These are phyloP conservation scores for Dynastes hyllus DNA, from an alignment of 2,888 invertebrate genomes.

Conservation along the genomic window DNA sequence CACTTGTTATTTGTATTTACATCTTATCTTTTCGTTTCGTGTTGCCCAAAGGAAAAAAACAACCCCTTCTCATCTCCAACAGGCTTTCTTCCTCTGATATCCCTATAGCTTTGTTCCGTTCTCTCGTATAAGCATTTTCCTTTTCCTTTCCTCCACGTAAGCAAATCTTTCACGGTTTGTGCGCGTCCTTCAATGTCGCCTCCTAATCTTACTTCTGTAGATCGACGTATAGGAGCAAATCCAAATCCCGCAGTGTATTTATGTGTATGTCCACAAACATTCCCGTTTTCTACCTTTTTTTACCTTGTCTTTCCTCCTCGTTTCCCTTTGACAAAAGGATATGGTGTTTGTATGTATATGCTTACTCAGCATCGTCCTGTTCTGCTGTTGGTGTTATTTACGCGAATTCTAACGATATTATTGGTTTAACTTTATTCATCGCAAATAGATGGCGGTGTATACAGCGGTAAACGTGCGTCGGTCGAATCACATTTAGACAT, in stretches of 20 bases:
- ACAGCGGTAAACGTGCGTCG: neutral
- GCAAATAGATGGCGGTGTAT: slow-evolving; percentile 1
- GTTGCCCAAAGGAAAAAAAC: too few relatives aligned
- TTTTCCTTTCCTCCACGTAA: neutral
- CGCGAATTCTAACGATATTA: slow-evolving; percentile 36
- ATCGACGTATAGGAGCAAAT: slow-evolving; percentile 26
- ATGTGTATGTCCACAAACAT: slow-evolving; percentile 32
- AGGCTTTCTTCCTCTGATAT: too few relatives aligned
- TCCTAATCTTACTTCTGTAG: slow-evolving; percentile 23
- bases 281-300: neutral
- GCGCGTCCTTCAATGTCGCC: slow-evolving; percentile 32
- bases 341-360: neutral
- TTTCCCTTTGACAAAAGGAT: slow-evolving; percentile 13
- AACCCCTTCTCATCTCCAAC: too few relatives aligned
- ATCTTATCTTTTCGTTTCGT: too few relatives aligned
- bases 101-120: neutral
- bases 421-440: slow-evolving; percentile 34
- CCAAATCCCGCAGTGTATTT: slow-evolving; percentile 38
- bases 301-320: neutral
- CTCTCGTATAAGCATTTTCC: neutral
- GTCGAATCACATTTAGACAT: slow-evolving; percentile 27
- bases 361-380: neutral
- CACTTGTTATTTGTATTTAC: too few relatives aligned
- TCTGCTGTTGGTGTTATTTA: slow-evolving; percentile 12
- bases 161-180: neutral